Conservation (phyloP, 2,888 invertebrate genomes). For the Disparrhopalites patrizii region DNA sequence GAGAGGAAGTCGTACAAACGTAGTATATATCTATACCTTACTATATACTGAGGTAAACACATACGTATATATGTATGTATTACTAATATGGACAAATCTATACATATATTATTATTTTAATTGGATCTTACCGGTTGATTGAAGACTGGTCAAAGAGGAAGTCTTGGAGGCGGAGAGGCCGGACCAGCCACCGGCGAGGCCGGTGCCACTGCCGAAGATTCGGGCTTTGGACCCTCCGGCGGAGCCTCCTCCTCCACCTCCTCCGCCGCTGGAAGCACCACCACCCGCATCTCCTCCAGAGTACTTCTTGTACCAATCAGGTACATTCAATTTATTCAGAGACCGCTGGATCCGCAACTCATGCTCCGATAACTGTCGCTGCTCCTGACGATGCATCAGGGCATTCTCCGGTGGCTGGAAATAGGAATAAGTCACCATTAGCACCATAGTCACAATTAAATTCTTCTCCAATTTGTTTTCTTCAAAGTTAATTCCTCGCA, state of each 20-base stretch:
- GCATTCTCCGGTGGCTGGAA: slow-evolving; percentile 90
- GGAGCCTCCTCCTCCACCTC: slow-evolving; percentile 4
- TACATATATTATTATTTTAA: too few relatives aligned
- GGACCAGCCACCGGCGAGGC: slow-evolving; percentile 47
- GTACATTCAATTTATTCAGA: slow-evolving; percentile 86
- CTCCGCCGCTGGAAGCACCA: slow-evolving; percentile 20
- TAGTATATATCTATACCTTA: too few relatives aligned
- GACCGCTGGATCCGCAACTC: slow-evolving; percentile 82
- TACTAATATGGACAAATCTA: too few relatives aligned
- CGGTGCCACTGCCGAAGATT: slow-evolving; percentile 44
- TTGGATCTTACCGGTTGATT: slow-evolving; percentile 45
- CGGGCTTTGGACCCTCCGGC: slow-evolving; percentile 7
- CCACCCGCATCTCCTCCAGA: slow-evolving; percentile 29
- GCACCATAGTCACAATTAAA: too few relatives aligned
- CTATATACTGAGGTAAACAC: too few relatives aligned
- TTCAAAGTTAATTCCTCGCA: too few relatives aligned
- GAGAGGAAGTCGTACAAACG: too few relatives aligned
- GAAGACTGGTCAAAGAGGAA: slow-evolving; percentile 44
- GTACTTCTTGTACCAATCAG: slow-evolving; percentile 85
- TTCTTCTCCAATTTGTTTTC: too few relatives aligned
- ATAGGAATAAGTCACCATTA: slow-evolving; percentile 25
- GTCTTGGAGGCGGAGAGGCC: slow-evolving; percentile 46
- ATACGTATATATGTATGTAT: too few relatives aligned
- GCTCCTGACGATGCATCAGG: slow-evolving; percentile 72
- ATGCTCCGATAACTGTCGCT: slow-evolving; percentile 84